Evolutionary conservation across 2,797 vertebrate genomes (phyloP).

Genomic region (Rhinichthys osculus): DNA sequence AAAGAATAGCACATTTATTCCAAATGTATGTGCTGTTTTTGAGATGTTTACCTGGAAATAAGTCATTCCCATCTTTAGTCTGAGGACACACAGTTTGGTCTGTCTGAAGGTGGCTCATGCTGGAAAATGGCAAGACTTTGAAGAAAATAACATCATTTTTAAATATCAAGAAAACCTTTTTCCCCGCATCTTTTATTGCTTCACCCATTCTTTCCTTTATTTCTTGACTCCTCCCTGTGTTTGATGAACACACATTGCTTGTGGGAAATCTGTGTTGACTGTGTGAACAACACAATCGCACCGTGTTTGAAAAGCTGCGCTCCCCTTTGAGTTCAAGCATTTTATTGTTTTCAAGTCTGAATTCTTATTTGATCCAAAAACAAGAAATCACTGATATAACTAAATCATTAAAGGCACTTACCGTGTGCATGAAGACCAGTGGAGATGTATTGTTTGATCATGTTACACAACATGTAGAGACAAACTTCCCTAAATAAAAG

Average conservation of each 20-base stretch:
- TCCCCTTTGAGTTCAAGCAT: constrained; percentile 70
- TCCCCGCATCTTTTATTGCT: background rate
- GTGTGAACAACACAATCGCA: constrained; percentile 57
- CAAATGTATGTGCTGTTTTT: constrained; percentile 2
- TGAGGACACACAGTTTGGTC: constrained; percentile 80
- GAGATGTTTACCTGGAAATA: constrained; percentile 83
- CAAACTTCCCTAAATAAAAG: constrained; percentile 66
- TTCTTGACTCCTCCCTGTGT: background rate
- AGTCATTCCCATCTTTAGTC: constrained; percentile 80
- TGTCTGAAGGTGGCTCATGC: constrained; percentile 75
- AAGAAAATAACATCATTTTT: constrained; percentile 18
- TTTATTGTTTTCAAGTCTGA: constrained; percentile 65
- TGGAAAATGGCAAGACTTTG: constrained; percentile 81
- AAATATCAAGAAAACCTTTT: constrained; percentile 29
- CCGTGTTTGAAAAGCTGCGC: constrained; percentile 76
- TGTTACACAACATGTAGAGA: constrained; percentile 65
- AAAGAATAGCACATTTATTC: constrained; percentile 11
- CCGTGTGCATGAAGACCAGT: constrained; percentile 72
- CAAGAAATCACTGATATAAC: background rate
- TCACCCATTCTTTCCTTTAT: background rate
- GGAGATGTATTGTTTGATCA: constrained; percentile 68
- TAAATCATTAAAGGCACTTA: constrained; percentile 61
- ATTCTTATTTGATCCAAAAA: constrained; percentile 2
- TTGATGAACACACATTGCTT: constrained; percentile 44
- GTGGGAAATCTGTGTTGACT: constrained; percentile 47